These are phyloP conservation scores for Scaptomyza pallida DNA, from an alignment of 1,140 invertebrate genomes.

Conservation along the genomic window DNA sequence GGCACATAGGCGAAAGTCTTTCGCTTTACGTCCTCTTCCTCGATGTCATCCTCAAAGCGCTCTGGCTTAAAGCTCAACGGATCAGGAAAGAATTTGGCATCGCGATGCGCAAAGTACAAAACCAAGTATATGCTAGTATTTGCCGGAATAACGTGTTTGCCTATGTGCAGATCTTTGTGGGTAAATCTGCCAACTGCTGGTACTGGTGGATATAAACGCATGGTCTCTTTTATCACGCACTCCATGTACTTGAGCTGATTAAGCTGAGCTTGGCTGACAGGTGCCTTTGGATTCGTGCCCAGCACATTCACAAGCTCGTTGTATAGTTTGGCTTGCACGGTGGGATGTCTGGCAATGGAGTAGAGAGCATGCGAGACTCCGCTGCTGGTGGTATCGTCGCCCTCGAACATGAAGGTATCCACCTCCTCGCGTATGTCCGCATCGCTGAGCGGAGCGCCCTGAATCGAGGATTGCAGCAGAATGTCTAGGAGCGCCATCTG, in stretches of 20 bases:
- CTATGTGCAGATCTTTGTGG: constrained; percentile 69
- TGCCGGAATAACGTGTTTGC: constrained; percentile 49
- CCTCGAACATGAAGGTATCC: constrained; percentile 91
- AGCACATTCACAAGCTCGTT: constrained; percentile 86
- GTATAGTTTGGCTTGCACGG: constrained; percentile 85
- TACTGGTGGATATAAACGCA: constrained; percentile 85
- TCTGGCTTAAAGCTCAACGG: constrained; percentile 87
- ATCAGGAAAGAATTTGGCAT: constrained; percentile 58
- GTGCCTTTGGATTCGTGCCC: constrained; percentile 66
- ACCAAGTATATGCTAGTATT: constrained; percentile 77
- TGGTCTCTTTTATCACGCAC: constrained; percentile 85
- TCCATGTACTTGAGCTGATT: constrained; percentile 85
- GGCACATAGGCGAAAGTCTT: constrained; percentile 86
- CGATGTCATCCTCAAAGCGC: constrained; percentile 85
- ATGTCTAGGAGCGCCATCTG: constrained; percentile 91
- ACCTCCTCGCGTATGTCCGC: constrained; percentile 90
- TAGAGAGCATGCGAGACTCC: constrained; percentile 65
- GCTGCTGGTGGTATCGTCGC: constrained; percentile 72
- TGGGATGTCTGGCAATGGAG: constrained; percentile 54
- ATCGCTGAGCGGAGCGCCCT: constrained; percentile 86
- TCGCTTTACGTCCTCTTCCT: constrained; percentile 45
- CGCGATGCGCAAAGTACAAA: constrained; percentile 68
- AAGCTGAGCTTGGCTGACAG: constrained; percentile 82
- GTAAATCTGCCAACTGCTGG: constrained; percentile 85
- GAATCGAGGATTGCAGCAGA: constrained; percentile 87